Percentiles rank a stretch among this genome's conserved stretches.
phyloP scores from a whole-genome alignment of 2,888 invertebrate species.

The Tetragonula carbonaria region DNA sequence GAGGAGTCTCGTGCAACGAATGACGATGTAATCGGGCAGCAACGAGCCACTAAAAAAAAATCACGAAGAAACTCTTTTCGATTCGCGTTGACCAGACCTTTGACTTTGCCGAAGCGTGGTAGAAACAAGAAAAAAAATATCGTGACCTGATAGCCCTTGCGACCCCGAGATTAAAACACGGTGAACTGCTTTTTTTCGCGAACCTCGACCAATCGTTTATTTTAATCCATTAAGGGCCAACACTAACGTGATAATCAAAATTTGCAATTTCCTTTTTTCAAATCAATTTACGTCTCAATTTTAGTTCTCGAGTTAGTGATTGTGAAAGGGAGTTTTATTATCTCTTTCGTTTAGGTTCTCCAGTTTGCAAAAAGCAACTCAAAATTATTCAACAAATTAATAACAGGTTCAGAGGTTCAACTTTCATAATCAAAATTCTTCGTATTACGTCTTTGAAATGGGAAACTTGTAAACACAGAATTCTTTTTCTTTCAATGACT shows the following conservation, averaged over 20 bases:
- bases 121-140: conserved; percentile 43
- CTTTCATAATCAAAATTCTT: no score
- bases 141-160: conserved; percentile 67
- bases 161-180: conserved; percentile 72
- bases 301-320: not conserved
- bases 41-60: not conserved
- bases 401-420: no score
- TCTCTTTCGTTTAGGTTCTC: not conserved
- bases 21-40: no score
- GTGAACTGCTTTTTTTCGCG: conserved; percentile 19
- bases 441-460: not conserved
- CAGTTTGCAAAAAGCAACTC: not conserved
- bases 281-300: not conserved
- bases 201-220: conserved; percentile 15
- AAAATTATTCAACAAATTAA: no score
- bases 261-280: not conserved
- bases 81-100: conserved; percentile 63
- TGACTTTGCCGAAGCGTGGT: conserved; percentile 58
- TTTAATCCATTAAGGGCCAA: not conserved
- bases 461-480: not conserved
- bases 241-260: not conserved
- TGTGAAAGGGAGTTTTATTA: not conserved
- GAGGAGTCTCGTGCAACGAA: not conserved
- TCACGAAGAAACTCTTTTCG: conserved; percentile 50
- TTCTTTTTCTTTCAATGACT: not conserved